A percentile compares a stretch with the other conserved stretches of the same genome.
phyloP scores from a whole-genome alignment of 2,888 invertebrate genomes.

The Dasypolia templi region DNA sequence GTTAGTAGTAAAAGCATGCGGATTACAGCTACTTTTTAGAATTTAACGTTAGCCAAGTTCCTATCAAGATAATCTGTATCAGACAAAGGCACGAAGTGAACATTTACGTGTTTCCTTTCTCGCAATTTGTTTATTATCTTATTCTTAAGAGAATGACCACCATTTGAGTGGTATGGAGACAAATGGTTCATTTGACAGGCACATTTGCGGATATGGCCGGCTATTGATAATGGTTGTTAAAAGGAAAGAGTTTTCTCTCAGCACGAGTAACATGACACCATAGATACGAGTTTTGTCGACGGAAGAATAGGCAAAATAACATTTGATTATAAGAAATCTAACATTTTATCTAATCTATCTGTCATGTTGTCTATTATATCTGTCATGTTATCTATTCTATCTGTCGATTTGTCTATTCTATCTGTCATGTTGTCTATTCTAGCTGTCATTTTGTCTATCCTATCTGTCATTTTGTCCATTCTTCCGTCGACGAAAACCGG shows the following conservation, averaged over 20 bases:
- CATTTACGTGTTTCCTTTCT: constrained; percentile 37
- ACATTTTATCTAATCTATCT: no score
- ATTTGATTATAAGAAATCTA: no score
- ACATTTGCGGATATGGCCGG: not conserved
- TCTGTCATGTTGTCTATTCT: no score
- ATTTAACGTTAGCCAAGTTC: constrained; percentile 12
- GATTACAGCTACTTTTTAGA: constrained; percentile 39
- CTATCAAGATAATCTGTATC: constrained; percentile 47
- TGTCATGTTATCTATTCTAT: no score
- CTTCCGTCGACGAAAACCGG: no score
- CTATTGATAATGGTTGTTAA: not conserved
- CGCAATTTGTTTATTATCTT: constrained; percentile 27
- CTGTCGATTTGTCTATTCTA: no score
- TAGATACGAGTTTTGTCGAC: no score
- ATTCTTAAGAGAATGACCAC: constrained; percentile 20
- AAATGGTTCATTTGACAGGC: constrained; percentile 23
- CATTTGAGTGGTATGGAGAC: constrained; percentile 14
- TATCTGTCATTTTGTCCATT: no score
- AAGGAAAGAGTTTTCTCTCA: constrained; percentile 1
- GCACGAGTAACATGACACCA: no score
- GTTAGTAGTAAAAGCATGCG: constrained; percentile 6
- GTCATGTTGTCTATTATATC: no score
- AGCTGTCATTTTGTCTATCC: no score
- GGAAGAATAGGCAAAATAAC: no score
- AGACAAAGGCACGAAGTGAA: constrained; percentile 43